Evolutionary conservation across 2,113 vertebrate genomes (phyloP), one percentile per base, ranked within the genome.

Genomic region (Chlorodrepanis virens): DNA sequence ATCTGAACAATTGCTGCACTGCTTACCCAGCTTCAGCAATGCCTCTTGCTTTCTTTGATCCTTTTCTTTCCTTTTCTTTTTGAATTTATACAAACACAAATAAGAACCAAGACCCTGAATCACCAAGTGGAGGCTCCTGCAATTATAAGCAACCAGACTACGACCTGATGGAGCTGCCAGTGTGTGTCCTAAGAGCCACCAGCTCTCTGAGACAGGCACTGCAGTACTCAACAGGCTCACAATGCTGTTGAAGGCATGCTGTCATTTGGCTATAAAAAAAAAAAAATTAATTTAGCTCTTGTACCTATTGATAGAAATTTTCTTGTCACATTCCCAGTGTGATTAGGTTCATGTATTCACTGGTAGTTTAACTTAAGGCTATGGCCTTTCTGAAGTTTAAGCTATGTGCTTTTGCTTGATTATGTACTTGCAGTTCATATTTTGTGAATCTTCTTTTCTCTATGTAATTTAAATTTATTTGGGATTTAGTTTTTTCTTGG

Each of bases 261-360:
- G 27, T 24, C 23, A 37, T 21, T 7, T 49, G 9, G 3, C 2
- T 52, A 35, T 24, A 1, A 15, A 2, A 12, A 11, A 42, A 4
- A 42, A 4, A 63, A 39, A 14, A 5, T 12, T 27, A 45, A 52
- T 31, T 65, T 86, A 63, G 3, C 7, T 47, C 11, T 31, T 84
- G 18, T 39, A 40, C 5, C 9, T 71, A 12, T 67, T 70, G 6
- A 63, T 4, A 56, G 27, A 64, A 35, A 25, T 68, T 39, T 64
- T 65, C 17, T 78, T 64, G 29, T 45, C 25, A 47, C 5, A 22
- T 49, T 29, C 14, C 10, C 18, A 40, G 5, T 54, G 21, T 39
- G 27, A 29, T 8, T 47, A 70, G 79, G 9, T 72, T 82, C 19
- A 20, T 29, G 20, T 37, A 31, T 69, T 64, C 28, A n/a, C 22